phyloP scores from a whole-genome alignment of 2,113 vertebrate species.

The Megaceryle maxima region DNA sequence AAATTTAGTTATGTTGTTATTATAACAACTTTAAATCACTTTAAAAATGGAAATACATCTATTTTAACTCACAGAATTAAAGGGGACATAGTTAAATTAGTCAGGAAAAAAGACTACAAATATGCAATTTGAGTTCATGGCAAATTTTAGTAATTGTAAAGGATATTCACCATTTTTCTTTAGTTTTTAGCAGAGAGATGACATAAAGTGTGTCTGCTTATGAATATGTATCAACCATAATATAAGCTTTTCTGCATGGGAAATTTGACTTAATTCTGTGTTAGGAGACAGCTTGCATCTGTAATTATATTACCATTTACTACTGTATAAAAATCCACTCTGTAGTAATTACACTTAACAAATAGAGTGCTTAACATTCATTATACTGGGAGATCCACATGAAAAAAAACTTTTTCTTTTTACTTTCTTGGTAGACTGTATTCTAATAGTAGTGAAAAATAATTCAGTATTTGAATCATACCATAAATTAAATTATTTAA shows the following conservation, averaged over 20 bases:
- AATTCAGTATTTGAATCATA: neutral
- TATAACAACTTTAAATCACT: neutral
- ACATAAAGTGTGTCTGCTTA: neutral
- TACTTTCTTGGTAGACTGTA: neutral
- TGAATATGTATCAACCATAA: constrained; percentile 45
- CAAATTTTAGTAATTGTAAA: neutral
- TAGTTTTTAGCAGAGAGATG: neutral
- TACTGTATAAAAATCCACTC: constrained; percentile 44
- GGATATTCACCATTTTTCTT: neutral
- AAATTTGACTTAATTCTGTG: constrained; percentile 50
- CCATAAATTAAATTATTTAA: neutral
- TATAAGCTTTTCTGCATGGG: neutral
- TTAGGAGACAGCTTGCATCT: constrained; percentile 45
- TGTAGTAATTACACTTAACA: constrained; percentile 56
- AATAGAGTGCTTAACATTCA: constrained; percentile 50
- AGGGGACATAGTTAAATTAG: neutral
- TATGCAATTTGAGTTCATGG: neutral
- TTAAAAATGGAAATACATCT: neutral
- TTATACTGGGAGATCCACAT: constrained; percentile 43
- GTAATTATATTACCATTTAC: constrained; percentile 64
- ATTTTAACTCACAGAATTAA: neutral
- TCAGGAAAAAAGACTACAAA: neutral
- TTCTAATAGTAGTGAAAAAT: neutral
- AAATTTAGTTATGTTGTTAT: neutral
- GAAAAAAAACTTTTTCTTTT: constrained; percentile 10